Evolutionary conservation across 2,113 vertebrate species (phyloP), one percentile per base, ranked within the genome.

Genomic region (Erythrocercus mccallii): DNA sequence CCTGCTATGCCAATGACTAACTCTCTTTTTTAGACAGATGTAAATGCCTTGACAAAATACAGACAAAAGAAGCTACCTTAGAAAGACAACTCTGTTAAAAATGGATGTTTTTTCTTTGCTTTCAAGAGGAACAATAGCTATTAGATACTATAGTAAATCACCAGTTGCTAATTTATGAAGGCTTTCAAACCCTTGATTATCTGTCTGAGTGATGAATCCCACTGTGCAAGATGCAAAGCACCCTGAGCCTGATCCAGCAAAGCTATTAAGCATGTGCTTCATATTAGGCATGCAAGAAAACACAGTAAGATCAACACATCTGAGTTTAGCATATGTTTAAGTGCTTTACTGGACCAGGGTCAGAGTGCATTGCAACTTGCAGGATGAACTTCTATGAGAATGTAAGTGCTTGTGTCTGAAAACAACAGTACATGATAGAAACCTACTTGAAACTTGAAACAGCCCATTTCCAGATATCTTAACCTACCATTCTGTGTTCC

Each of bases 191-290:
- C 3, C 64, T 86, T 35, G 61, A 83, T 91, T 94, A 80, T 83
- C 85, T 53, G 15, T 85, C 51, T 48, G 79, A 90, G 47, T 56
- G 74, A 95, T 66, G 76, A 31, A 51, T 66, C 54, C 38, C 58
- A 54, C 90, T 87, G 66, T 90, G 81, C 50, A 93, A 90, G 71
- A 40, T 90, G 76, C 79, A 93, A 94, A 93, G 71, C 56, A 90
- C 73, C 64, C 79, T 53, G 22, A 92, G 54, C 22, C n/a, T 0
- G 1, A 61, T 93, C 78, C 81, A 91, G 62, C 53, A 91, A 91
- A 93, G 70, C 73, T 85, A 73, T 95, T 95, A 95, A 88, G 54
- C 93, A 96, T 88, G 51, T 90, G 88, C 79, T 95, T 95, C 37
- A 54, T 91, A 96, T 85, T 96, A 96, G 91, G 76, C 71, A 78